These are phyloP conservation scores for Cathartes aura DNA, from an alignment of 2,113 vertebrate genomes.

Conservation along the genomic window DNA sequence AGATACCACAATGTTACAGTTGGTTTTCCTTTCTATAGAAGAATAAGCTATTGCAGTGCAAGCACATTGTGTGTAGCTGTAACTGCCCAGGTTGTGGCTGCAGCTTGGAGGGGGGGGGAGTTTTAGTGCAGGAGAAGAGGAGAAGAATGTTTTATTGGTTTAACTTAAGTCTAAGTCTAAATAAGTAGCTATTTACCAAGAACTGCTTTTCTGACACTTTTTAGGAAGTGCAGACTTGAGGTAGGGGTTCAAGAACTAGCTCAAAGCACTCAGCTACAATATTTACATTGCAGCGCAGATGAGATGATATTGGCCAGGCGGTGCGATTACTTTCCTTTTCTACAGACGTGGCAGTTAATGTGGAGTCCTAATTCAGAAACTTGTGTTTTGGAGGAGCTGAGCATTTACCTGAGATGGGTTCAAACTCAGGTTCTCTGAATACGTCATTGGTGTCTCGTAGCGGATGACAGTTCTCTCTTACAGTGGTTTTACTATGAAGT, in stretches of 20 bases:
- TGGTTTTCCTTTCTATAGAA: background rate
- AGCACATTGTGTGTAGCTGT: background rate
- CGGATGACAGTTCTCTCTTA: background rate
- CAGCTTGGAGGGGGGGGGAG: no score
- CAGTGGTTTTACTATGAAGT: background rate
- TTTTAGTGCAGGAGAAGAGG: background rate
- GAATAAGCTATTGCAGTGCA: conserved; percentile 7
- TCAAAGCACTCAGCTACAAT: background rate
- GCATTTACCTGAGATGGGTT: background rate
- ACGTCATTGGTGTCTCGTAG: fast-evolving
- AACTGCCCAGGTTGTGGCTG: background rate
- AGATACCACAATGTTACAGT: no score
- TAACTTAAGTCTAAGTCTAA: background rate
- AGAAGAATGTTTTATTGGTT: background rate
- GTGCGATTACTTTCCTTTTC: background rate
- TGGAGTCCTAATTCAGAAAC: background rate
- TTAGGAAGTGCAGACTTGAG: background rate
- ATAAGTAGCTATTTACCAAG: background rate
- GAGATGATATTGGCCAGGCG: fast-evolving
- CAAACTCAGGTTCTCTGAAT: background rate
- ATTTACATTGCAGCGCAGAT: fast-evolving
- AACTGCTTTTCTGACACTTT: background rate
- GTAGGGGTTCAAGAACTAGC: background rate
- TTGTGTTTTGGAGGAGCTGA: background rate
- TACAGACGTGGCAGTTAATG: fast-evolving